A percentile compares a stretch with the other conserved stretches of the same genome.
Evolutionary conservation across 2,797 vertebrate species (phyloP).

Genomic region (Enteromius radiatus): DNA sequence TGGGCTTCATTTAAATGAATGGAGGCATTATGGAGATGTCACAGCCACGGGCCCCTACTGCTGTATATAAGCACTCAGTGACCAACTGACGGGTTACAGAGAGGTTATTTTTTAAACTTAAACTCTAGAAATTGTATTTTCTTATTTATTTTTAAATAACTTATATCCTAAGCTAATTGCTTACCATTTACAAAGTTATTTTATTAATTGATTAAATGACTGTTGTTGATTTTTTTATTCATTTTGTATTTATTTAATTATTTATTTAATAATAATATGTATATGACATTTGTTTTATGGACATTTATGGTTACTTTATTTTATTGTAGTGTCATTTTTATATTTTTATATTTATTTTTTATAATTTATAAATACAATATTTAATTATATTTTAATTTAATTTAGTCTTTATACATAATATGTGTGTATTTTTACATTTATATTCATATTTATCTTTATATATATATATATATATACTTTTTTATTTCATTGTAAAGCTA

Average conservation of each 20-base stretch:
- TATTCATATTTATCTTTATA: neutral
- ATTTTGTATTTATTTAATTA: neutral
- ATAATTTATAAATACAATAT: no score
- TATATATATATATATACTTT: no score
- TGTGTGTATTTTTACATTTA: no score
- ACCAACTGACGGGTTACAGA: constrained; percentile 13
- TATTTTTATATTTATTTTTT: no score
- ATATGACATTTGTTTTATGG: neutral
- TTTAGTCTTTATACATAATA: neutral
- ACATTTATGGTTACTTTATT: neutral
- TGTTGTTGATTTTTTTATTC: neutral
- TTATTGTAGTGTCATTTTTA: neutral
- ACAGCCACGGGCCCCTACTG: constrained; percentile 28
- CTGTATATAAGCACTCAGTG: constrained; percentile 29
- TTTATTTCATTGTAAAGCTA: neutral
- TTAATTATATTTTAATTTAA: neutral
- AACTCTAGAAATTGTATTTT: neutral
- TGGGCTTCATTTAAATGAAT: constrained; percentile 69
- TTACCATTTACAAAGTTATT: neutral
- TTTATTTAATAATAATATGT: neutral
- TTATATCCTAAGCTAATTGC: neutral
- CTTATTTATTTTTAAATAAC: neutral
- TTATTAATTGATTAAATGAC: neutral
- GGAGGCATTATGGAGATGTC: constrained; percentile 67
- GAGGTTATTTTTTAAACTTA: constrained; percentile 12